Evolutionary conservation across 1,140 invertebrate species (phyloP), one percentile per base, ranked within the genome.

Genomic region (Lamellibrachia luymesi): DNA sequence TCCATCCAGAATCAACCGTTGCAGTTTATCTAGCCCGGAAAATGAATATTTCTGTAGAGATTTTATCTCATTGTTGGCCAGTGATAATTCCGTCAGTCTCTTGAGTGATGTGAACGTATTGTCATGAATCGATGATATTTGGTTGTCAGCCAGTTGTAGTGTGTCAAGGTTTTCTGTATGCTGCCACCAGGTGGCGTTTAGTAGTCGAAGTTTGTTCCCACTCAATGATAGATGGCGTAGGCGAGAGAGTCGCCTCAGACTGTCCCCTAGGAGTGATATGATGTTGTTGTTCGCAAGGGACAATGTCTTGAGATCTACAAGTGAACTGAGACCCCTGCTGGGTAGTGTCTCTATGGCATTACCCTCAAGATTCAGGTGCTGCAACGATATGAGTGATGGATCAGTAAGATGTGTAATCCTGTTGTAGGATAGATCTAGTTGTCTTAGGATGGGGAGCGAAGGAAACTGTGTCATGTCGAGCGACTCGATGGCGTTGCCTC

Each of bases 381-480:
- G 92, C 27, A 96, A 93, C 13, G 94, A 90, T 90, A 94, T 94
- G 93, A 95, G 95, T 52, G 93, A 93, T 80, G 93, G 93, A 90
- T 94, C 94, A 90, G 94, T 94, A 50, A 96, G 92, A 17, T 94
- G 94, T 90, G 94, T 94, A 50, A 96, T 92, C 17, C 93, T 92
- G 90, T 95, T 95, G 93, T 94, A 92, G 49, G 95, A 95, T 10
- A 95, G 92, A 93, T 96, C 95, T 49, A 96, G 94, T 91, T 94
- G 91, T 50, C 93, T 56, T 8, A 95, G 93, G 17, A 93, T 90
- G 10, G 93, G 80, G 8, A 94, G 64, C 13, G 94, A 50, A 17
- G 95, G 94, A n/a, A 95, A 93, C 50, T 52, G 92, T 64, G 93
- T 91, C 91, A 92, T 92, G 22, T 64, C 49, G 1, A 96, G 52